Conservation (phyloP, 1,140 invertebrate species). For the Lethocerus indicus region DNA sequence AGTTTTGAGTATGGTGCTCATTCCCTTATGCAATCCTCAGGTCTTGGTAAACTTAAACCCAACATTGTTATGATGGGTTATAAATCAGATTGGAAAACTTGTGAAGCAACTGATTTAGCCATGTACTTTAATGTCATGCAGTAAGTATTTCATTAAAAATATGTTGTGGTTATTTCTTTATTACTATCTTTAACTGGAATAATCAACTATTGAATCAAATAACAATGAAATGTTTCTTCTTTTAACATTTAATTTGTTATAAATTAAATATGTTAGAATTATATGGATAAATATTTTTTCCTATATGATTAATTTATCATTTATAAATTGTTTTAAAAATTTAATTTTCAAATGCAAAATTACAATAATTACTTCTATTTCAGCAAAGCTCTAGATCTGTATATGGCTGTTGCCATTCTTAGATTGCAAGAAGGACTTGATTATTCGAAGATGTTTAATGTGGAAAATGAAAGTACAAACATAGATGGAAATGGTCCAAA, state of each 20-base stretch:
- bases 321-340: not conserved
- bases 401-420: slow-evolving; percentile 76
- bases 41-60: slow-evolving; percentile 75
- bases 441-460: slow-evolving; percentile 32
- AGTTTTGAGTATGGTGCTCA: slow-evolving; percentile 55
- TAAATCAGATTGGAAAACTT: slow-evolving; percentile 75
- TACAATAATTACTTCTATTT: slow-evolving; percentile 12
- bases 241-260: not conserved
- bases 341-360: too few species aligned
- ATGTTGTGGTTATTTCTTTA: too few species aligned
- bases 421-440: slow-evolving; percentile 68
- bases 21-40: slow-evolving; percentile 59
- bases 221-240: not conserved
- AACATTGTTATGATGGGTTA: slow-evolving; percentile 86
- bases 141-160: slow-evolving; percentile 37
- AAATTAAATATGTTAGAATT: not conserved
- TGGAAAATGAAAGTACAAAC: slow-evolving; percentile 6
- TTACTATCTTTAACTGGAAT: slow-evolving; percentile 1
- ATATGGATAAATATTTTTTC: not conserved
- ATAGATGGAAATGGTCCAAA: slow-evolving; percentile 4
- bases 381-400: slow-evolving; percentile 83
- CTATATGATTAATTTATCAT: not conserved
- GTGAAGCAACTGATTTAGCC: slow-evolving; percentile 30
- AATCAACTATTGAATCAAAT: not conserved
- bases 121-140: slow-evolving; percentile 87